Conservation (phyloP, 1,140 invertebrate species). For the Heliconius eleuchia region DNA sequence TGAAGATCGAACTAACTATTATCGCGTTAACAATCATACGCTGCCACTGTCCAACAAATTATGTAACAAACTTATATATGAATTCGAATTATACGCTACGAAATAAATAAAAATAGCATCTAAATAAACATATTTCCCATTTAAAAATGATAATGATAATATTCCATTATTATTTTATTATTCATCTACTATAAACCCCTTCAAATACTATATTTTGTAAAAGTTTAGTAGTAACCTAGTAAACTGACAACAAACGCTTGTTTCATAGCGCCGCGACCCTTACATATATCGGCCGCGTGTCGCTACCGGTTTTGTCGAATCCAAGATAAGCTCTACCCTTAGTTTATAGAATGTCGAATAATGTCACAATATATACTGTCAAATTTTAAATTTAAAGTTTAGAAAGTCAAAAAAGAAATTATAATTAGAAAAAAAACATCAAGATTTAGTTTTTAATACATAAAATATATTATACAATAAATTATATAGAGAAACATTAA, state of each 20-base stretch:
- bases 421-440: neutral
- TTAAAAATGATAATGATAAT: neutral
- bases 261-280: constrained; percentile 7
- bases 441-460: neutral
- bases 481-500: neutral
- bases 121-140: too few relatives aligned
- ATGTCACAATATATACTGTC: neutral
- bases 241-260: constrained; percentile 5
- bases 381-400: neutral
- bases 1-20: too few relatives aligned
- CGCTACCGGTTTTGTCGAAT: constrained; percentile 8
- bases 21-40: too few relatives aligned
- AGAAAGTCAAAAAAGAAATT: neutral
- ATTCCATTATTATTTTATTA: neutral
- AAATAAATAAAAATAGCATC: too few relatives aligned
- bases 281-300: neutral
- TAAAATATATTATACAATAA: neutral
- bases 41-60: too few relatives aligned
- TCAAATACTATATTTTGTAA: neutral
- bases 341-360: constrained; percentile 4
- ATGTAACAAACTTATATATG: too few relatives aligned
- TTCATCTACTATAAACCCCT: neutral
- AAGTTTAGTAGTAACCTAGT: neutral
- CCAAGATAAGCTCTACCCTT: constrained; percentile 14
- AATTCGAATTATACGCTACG: too few relatives aligned